Conservation (phyloP, 2,888 invertebrate genomes). For the Prenolepis imparis region DNA sequence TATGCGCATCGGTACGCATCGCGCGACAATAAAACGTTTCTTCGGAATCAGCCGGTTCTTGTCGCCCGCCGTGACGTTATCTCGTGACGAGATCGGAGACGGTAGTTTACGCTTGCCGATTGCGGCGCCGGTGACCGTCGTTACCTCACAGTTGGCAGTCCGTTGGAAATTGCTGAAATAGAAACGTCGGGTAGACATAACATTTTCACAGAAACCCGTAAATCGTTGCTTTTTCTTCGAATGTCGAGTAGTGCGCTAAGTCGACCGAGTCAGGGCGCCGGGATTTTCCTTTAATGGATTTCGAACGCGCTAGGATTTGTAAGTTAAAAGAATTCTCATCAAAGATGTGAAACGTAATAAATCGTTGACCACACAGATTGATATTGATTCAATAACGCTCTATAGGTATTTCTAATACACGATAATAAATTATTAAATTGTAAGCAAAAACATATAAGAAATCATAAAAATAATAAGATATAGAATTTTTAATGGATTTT, state of each 20-base stretch:
- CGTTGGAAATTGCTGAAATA: slow-evolving; percentile 45
- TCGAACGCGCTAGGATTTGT: neutral
- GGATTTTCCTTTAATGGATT: neutral
- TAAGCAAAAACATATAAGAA: neutral
- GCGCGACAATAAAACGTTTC: slow-evolving; percentile 65
- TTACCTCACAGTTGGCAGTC: slow-evolving; percentile 17
- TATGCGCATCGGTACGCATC: slow-evolving; percentile 59
- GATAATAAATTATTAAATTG: neutral
- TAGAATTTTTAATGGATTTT: neutral
- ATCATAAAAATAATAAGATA: slow-evolving; percentile 1
- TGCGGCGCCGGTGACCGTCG: neutral
- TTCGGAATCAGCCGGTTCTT: slow-evolving; percentile 35
- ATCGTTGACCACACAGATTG: neutral
- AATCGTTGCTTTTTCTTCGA: slow-evolving; percentile 7
- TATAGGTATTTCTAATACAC: neutral
- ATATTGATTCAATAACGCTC: neutral
- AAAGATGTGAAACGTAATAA: neutral
- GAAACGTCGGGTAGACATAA: slow-evolving; percentile 30
- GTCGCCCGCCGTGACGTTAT: slow-evolving; percentile 47
- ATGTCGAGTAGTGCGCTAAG: slow-evolving; percentile 1
- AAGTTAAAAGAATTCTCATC: neutral
- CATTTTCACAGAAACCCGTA: slow-evolving; percentile 40
- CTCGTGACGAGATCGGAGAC: slow-evolving; percentile 39
- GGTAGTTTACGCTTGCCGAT: slow-evolving; percentile 35
- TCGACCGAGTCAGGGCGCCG: neutral